Evolutionary conservation across 2,113 vertebrate genomes (phyloP).

Genomic region (Ammodytes marinus): DNA sequence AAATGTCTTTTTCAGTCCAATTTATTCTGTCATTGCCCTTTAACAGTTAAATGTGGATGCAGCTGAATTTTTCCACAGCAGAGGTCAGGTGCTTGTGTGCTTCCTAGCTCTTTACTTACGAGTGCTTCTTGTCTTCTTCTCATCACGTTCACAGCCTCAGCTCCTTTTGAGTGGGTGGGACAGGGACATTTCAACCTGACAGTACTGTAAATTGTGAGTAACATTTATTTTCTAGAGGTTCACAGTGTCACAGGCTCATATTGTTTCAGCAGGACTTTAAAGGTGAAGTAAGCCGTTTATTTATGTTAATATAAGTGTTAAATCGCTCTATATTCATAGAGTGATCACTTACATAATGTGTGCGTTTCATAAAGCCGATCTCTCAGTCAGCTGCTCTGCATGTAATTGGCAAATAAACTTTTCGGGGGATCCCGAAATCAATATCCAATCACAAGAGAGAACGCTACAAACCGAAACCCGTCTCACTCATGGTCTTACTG

Average conservation of each 20-base stretch:
- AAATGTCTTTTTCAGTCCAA: constrained; percentile 69
- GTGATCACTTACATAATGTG: no score
- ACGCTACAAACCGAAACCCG: no score
- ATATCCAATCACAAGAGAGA: no score
- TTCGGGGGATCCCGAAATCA: no score
- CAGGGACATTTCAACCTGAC: constrained; percentile 59
- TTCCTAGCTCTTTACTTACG: constrained; percentile 56
- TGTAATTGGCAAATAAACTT: no score
- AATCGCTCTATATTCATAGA: no score
- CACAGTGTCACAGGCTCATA: constrained; percentile 41
- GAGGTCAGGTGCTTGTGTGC: constrained; percentile 71
- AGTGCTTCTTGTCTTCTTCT: constrained; percentile 51
- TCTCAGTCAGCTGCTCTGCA: no score
- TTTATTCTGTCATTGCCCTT: constrained; percentile 77
- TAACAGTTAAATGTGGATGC: constrained; percentile 69
- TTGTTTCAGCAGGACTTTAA: constrained; percentile 63
- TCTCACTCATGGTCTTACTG: no score
- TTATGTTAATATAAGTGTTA: no score
- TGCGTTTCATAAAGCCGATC: no score
- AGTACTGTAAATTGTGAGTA: constrained; percentile 68
- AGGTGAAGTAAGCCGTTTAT: no score
- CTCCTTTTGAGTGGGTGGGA: constrained; percentile 68
- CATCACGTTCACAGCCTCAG: constrained; percentile 60
- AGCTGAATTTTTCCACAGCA: constrained; percentile 66
- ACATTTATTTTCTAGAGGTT: constrained; percentile 68